phyloP scores from a whole-genome alignment of 2,888 invertebrate species.

The Cotesia congregata region DNA sequence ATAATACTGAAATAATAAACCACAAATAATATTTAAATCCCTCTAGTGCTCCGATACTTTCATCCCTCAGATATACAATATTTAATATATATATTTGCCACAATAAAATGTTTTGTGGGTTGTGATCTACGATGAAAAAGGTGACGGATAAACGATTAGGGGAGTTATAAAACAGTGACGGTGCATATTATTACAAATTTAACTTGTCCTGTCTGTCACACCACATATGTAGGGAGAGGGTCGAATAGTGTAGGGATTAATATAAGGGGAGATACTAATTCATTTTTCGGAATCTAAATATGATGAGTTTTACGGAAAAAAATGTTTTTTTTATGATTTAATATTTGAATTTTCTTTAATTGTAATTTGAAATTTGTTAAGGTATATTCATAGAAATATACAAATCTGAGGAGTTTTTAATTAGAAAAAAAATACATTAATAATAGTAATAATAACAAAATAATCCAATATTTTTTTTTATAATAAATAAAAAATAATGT shows the following conservation, averaged over 20 bases:
- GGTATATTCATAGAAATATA: no score
- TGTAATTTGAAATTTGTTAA: no score
- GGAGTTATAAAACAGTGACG: constrained; percentile 13
- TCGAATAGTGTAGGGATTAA: not conserved
- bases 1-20: constrained; percentile 9
- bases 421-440: no score
- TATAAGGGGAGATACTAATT: not conserved
- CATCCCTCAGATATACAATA: no score
- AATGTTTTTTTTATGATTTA: no score
- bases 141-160: constrained; percentile 6
- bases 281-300: no score
- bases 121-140: not conserved
- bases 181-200: constrained; percentile 36
- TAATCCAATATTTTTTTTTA: no score
- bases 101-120: constrained; percentile 23
- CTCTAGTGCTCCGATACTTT: not conserved
- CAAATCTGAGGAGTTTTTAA: no score
- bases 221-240: not conserved
- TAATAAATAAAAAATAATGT: no score
- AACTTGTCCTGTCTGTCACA: not conserved
- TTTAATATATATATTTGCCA: not conserved
- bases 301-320: no score
- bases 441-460: no score
- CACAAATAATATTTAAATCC: constrained; percentile 31
- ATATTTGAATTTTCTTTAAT: no score